These are phyloP conservation scores for Homarus gammarus DNA, from an alignment of 2,888 invertebrate genomes.

Conservation along the genomic window DNA sequence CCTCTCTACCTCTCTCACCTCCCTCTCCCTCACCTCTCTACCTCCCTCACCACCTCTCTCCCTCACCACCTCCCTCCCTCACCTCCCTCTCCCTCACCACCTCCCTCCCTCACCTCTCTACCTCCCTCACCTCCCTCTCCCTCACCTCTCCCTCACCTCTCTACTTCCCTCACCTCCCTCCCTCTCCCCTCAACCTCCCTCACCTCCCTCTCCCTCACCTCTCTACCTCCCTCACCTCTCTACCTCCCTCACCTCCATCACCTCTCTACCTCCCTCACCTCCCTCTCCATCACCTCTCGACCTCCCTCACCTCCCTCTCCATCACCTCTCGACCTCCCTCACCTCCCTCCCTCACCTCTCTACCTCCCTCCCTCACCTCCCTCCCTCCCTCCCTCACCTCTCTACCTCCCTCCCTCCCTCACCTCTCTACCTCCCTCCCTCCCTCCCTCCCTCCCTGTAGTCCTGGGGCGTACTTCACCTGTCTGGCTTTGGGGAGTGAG, in stretches of 20 bases:
- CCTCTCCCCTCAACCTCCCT: neutral
- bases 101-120: no score
- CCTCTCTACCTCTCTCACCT: neutral
- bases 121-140: no score
- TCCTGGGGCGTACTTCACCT: no score
- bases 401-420: neutral
- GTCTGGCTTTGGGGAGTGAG: no score
- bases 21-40: no score
- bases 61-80: no score
- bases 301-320: neutral
- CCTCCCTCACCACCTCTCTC: no score
- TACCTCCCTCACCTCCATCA: neutral
- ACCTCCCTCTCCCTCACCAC: no score
- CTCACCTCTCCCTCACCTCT: neutral
- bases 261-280: neutral
- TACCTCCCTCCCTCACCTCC: neutral
- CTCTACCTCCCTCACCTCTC: neutral
- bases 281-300: neutral
- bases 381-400: neutral
- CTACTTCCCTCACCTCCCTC: slow-evolving; percentile 3
- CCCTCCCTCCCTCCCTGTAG: no score
- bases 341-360: neutral
- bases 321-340: neutral
- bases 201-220: neutral
- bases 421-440: no score